Conservation (phyloP, 2,888 invertebrate species). For the Chloroclystis v-ata region DNA sequence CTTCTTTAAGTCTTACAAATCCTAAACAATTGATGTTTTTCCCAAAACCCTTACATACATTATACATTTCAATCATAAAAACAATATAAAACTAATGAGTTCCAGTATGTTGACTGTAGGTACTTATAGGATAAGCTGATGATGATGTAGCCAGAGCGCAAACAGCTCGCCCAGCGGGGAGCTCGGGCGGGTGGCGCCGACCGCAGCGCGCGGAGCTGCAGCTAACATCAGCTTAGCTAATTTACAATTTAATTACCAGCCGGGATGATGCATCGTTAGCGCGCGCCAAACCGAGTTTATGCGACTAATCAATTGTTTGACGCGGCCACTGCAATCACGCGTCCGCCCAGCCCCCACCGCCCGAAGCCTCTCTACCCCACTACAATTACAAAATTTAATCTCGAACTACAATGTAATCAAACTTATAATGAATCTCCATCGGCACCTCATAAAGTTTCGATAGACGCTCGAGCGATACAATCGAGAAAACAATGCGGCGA, state of each 20-base stretch:
- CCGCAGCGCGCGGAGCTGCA: constrained; percentile 48
- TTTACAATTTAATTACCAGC: constrained; percentile 77
- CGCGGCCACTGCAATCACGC: constrained; percentile 75
- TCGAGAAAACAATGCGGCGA: constrained; percentile 70
- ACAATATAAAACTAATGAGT: too few species aligned
- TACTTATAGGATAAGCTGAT: too few species aligned
- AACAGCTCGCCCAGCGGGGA: constrained; percentile 38
- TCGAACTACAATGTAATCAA: constrained; percentile 20
- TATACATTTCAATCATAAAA: too few species aligned
- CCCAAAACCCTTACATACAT: too few species aligned
- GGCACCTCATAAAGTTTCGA: constrained; percentile 56
- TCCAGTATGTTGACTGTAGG: too few species aligned
- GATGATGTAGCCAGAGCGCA: constrained; percentile 27
- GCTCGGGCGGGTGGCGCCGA: constrained; percentile 28
- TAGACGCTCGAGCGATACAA: constrained; percentile 59
- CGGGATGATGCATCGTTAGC: constrained; percentile 77
- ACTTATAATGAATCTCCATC: constrained; percentile 47
- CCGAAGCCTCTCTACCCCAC: constrained; percentile 16
- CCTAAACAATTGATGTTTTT: too few species aligned
- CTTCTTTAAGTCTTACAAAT: too few species aligned
- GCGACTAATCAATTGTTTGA: constrained; percentile 79
- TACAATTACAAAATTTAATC: constrained; percentile 14
- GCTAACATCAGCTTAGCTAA: constrained; percentile 73
- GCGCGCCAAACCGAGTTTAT: constrained; percentile 77
- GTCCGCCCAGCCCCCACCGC: constrained; percentile 38